These are phyloP conservation scores for Sarcophilus harrisii DNA, from an alignment of 2,797 vertebrate species.

Conservation along the genomic window DNA sequence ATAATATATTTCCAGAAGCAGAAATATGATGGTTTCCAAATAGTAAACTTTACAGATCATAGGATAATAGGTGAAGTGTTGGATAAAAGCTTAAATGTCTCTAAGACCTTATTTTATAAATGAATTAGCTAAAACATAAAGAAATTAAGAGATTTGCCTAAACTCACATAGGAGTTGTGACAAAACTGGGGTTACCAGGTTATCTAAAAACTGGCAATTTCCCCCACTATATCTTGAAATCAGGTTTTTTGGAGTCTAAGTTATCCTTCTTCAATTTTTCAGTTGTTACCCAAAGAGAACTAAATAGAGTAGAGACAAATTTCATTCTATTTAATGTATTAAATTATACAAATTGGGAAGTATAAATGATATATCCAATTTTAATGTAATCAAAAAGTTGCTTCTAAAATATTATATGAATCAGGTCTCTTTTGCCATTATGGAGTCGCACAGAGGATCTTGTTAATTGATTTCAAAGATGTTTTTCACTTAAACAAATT, in stretches of 20 bases:
- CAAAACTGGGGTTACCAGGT: neutral
- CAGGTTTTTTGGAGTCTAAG: neutral
- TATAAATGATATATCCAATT: neutral
- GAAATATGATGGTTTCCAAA: neutral
- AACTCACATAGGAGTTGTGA: neutral
- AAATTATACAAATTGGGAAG: slow-evolving; percentile 17
- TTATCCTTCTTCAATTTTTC: slow-evolving; percentile 15
- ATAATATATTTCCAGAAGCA: neutral
- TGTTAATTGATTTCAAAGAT: neutral
- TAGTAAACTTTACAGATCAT: neutral
- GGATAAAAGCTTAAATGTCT: neutral
- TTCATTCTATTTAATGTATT: slow-evolving; percentile 27
- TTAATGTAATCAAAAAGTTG: neutral
- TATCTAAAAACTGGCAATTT: neutral
- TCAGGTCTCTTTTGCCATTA: neutral
- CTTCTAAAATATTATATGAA: neutral
- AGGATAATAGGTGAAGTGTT: neutral
- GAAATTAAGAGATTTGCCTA: neutral
- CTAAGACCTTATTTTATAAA: neutral
- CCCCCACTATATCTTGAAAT: neutral
- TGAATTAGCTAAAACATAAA: neutral
- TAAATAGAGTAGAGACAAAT: slow-evolving; percentile 4
- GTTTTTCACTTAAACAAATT: neutral
- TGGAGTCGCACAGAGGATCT: neutral
- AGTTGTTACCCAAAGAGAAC: neutral